Base-by-base conservation (phyloP, 2,113 vertebrate species). In the Clarias batrachus region DNA sequence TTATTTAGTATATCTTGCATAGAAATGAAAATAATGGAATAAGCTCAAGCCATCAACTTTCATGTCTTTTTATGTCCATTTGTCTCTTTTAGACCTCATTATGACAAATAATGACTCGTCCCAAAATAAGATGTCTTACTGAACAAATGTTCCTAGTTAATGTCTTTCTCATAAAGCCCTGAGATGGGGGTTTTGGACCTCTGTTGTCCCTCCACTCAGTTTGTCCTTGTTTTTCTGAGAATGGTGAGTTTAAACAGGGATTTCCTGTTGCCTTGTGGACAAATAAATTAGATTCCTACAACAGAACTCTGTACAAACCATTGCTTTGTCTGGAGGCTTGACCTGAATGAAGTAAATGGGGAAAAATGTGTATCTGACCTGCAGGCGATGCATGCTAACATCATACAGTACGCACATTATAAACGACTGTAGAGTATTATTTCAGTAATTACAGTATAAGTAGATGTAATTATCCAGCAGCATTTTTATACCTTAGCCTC, bases 181-280 rank as follows among this genome's bases (percentile, higher is more conserved):
- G 16, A 37, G 77, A 16, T 11, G 27, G 56, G 12, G 8, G 27
- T 79, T 85, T 84, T 78, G 23, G 41, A 52, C 52, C 59, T 48
- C 30, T 19, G 23, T 65, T 33, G 37, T 37, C 52, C 16, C 17
- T 66, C 63, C 62, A 56, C 21, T 65, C 59, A 66, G 88, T 90
- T 89, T 91, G 88, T 89, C 87, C 87, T 86, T 68, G 71, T 88
- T 90, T 80, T 91, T 90, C 90, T 90, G 82, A 85, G 93, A 94
- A 76, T 91, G 90, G 85, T 1, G 54, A 23, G 11, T 93, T 88
- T 91, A 93, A 94, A 78, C 92, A 90, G 86, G 91, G 91, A 94
- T 92, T 94, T 94, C 93, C 93, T 94, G 92, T 93, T 92, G 90
- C 91, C 48, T 91, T 85, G 89, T 88, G 89, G 89, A 92, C 88